Evolutionary conservation across 2,113 vertebrate genomes (phyloP), one percentile per base, ranked within the genome.

Genomic region (Chunga burmeisteri): DNA sequence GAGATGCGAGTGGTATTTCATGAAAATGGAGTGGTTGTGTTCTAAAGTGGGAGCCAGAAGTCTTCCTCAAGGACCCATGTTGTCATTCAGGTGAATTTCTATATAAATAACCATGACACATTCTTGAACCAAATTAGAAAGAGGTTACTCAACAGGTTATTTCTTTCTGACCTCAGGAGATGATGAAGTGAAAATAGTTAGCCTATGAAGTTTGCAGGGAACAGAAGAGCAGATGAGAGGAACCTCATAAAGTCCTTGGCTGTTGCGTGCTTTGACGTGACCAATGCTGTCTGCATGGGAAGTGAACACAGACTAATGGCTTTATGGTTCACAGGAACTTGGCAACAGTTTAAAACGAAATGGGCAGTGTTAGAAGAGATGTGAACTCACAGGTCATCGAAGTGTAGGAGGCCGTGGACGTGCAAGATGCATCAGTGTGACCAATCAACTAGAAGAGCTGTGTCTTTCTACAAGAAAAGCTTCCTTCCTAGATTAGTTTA

Each of bases 1-100:
- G 49, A 82, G 78, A 50, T 36, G 36, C 4, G 2, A 56, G 90
- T 5, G 23, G 36, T 58, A 5, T 72, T 90, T 61, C 22, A 11
- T 38, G 67, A 81, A 49, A 56, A 46, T 7, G 56, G 61, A 58
- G n/a, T 3, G 38, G 34, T 42, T 8, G 53, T 44, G 58, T 70
- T 75, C 62, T 79, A 26, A 18, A 70, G 49, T 0, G 2, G 67
- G 53, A 86, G 58, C 92, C 74, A 27, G 13, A 59, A 63, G 68
- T 11, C 26, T 71, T 70, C 49, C 27, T 68, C 0, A 0, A 61
- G 88, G 52, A 25, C 18, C 30, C 1, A 1, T 0, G 1, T 25
- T 26, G 38, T 10, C 73, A 9, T 25, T 58, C 46, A 38, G 74
- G 79, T 90, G 78, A 66, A 58, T 62, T n/a, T 34, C 87, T 82